Conservation (phyloP, 2,888 invertebrate species). For the Caenorhabditis becei region DNA sequence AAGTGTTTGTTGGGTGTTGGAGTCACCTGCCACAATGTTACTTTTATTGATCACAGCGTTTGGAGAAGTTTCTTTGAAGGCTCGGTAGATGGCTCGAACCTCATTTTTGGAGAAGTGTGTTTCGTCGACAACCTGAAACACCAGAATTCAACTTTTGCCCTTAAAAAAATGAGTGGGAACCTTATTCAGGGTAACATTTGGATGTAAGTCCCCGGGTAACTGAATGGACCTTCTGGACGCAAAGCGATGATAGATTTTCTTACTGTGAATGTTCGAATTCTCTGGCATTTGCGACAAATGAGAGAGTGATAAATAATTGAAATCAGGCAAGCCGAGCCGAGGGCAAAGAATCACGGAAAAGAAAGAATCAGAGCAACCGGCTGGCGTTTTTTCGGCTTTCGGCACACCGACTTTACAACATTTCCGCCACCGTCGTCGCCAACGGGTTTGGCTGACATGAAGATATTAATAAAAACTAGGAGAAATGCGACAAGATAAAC, state of each 20-base stretch:
- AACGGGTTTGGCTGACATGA: conserved; percentile 39
- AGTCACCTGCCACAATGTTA: conserved; percentile 15
- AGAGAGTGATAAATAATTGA: conserved; percentile 18
- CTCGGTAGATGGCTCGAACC: conserved; percentile 76
- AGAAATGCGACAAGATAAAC: conserved; percentile 29
- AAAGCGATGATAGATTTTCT: conserved; percentile 62
- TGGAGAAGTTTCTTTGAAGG: conserved; percentile 78
- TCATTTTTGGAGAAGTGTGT: conserved; percentile 79
- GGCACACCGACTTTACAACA: conserved; percentile 57
- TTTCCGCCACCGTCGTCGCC: conserved; percentile 12
- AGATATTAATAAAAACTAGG: conserved; percentile 57
- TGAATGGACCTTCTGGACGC: conserved; percentile 43
- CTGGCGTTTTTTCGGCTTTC: conserved; percentile 19
- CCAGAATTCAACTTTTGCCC: not conserved
- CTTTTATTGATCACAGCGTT: conserved; percentile 78
- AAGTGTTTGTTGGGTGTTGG: conserved; percentile 12
- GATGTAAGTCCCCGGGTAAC: conserved; percentile 24
- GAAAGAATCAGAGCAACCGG: conserved; percentile 6
- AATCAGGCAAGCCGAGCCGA: not conserved
- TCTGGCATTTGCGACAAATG: conserved; percentile 39
- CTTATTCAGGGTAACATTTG: conserved; percentile 53
- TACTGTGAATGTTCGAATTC: conserved; percentile 63
- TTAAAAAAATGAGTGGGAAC: conserved; percentile 6
- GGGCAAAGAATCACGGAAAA: conserved; percentile 38
- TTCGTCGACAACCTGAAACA: conserved; percentile 74